Base-by-base conservation (phyloP, 2,113 vertebrate species). In the Brachyhypopomus gauderio region DNA sequence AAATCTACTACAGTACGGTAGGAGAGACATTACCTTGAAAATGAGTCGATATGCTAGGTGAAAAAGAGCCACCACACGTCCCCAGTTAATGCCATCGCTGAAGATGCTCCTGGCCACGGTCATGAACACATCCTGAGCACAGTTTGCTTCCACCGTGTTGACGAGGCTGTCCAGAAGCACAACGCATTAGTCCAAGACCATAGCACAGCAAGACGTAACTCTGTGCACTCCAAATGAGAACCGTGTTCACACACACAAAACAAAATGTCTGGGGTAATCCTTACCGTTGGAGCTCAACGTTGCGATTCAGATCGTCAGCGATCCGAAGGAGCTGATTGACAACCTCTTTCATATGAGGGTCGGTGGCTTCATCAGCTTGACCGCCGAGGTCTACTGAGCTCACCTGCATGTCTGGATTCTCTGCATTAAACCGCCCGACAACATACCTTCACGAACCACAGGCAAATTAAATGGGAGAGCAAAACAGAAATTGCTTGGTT, bases 1-100 rank as follows among this genome's bases (percentile, higher is more conserved):
- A 6, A 69, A 80, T 14, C 45, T 52, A 52, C 27, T 38, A 45
- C 25, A 62, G 34, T 30, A 11, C 22, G 19, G 20, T 14, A 69
- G 38, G 8, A 36, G 20, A 48, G 41, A 3, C 41, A 45, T 79
- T 92, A 94, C 94, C 92, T 81, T 92, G 87, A 87, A 82, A 56
- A 94, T 93, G 22, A 94, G 90, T 81, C 78, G 89, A 86, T 92
- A 93, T n/a, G 91, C 92, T 45, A 94, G 84, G 72, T 94, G 92
- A 82, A 94, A 93, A 60, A 94, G 88, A 52, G 90, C 91, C 75
- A 93, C 91, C 72, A 94, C 80, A 71, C 93, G 87, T 17, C 94
- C 93, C 92, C 91, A 93, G 87, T 91, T 94, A 71, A 94, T 92
- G 48, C 92, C 93, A 25, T 94, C 91, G 30, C 84, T 60, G 80